Conservation (phyloP, 2,113 vertebrate genomes). For the Apodemus sylvaticus region DNA sequence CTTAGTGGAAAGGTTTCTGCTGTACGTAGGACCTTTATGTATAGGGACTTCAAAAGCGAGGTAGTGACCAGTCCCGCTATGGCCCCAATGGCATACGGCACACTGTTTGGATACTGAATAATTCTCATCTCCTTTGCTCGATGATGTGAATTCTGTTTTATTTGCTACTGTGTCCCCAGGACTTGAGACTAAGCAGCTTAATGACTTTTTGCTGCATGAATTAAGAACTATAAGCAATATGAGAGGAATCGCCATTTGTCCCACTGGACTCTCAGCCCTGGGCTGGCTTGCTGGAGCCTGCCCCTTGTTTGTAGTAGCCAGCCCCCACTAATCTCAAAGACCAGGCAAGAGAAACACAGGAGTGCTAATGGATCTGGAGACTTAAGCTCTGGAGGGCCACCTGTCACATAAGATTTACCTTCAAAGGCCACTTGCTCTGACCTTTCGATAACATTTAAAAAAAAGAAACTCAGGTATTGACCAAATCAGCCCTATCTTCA, state of each 20-base stretch:
- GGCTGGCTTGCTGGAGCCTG: background rate
- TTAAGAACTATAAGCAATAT: background rate
- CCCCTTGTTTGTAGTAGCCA: background rate
- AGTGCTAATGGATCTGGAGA: slow-evolving; percentile 29
- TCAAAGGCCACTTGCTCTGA: slow-evolving; percentile 75
- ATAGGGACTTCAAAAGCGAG: background rate
- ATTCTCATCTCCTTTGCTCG: background rate
- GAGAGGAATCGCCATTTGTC: background rate
- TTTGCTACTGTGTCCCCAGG: background rate
- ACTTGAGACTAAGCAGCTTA: background rate
- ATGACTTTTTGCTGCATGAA: slow-evolving; percentile 8
- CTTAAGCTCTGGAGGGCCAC: slow-evolving; percentile 38
- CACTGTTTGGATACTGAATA: background rate
- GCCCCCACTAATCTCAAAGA: background rate
- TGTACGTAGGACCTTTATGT: accelerated
- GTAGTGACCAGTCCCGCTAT: background rate
- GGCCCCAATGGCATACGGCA: background rate
- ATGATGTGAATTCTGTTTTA: background rate
- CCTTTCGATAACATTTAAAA: slow-evolving; percentile 66
- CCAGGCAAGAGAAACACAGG: slow-evolving; percentile 24
- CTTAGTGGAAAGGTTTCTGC: background rate
- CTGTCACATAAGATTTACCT: slow-evolving; percentile 69
- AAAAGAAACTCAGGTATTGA: background rate
- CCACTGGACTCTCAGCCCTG: background rate
- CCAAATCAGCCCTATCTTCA: slow-evolving; percentile 4